Base-by-base conservation (phyloP, 2,888 invertebrate species). In the Eupithecia pulchellata region DNA sequence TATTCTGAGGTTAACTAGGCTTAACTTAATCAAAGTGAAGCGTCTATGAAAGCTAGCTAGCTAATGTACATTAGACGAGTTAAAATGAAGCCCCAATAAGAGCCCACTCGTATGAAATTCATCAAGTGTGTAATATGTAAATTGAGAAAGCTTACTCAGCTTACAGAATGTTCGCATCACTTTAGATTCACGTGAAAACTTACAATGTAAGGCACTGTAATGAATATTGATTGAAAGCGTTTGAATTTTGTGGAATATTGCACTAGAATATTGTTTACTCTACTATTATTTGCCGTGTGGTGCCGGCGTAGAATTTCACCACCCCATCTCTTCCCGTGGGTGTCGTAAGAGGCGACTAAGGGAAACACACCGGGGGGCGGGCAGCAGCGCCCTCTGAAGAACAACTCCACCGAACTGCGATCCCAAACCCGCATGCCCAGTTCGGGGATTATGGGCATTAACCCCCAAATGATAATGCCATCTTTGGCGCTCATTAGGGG, bases 91-190 rank as follows among this genome's bases (percentile, higher is more conserved):
- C 68, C 63, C 20, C 60, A 69, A 70, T 63, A 64, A 67, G 69
- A 65, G 67, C 71, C 65, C 60, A 66, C 64, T 58, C 65, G 62
- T 69, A 74, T 74, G 63, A 72, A 67, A 74, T 74, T 74, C 74
- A 74, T 74, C 72, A 72, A 74, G 72, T 74, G 69, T 74, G 69
- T 74, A 66, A 71, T 72, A 74, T 74, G 74, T 74, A 72, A 74
- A 74, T 71, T 74, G 74, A 47, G 67, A 67, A 65, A 72, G 74
- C 72, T 71, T 69, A 68, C 74, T 70, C 68, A 47, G 64, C 67
- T 73, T 55, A 71, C 61, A 74, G 42, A 71, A 64, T 71, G 62
- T 61, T 74, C 65, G 64, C 52, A 72, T 64, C 69, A 69, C 72
- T 69, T 74, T 72, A 68, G 74, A 69, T 74, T 74, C 72, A 68